Conservation (phyloP, 1,140 invertebrate species). For the Grapholita molesta region DNA sequence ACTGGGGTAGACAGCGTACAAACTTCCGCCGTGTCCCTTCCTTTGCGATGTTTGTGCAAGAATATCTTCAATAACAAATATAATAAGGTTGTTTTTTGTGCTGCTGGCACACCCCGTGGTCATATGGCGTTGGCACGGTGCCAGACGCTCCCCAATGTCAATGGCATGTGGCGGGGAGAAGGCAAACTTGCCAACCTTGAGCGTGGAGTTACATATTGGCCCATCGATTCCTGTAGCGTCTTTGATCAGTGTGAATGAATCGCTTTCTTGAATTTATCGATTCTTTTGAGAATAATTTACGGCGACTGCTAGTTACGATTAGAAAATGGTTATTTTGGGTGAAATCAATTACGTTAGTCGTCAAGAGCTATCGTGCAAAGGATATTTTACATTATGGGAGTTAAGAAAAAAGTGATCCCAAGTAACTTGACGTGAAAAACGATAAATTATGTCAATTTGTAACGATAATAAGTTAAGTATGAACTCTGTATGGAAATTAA, state of each 20-base stretch:
- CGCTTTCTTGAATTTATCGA: not conserved
- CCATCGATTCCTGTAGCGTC: conserved; percentile 8
- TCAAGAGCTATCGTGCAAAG: no score
- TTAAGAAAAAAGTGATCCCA: no score
- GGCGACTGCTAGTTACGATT: not conserved
- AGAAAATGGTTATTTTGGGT: no score
- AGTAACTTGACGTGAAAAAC: no score
- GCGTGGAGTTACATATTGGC: not conserved
- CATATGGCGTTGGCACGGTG: conserved; percentile 27
- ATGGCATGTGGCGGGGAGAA: conserved; percentile 36
- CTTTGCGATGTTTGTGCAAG: not conserved
- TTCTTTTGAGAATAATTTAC: not conserved
- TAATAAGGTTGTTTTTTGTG: not conserved
- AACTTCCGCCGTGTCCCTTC: not conserved
- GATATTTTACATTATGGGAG: no score
- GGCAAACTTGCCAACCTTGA: not conserved
- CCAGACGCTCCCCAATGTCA: conserved; percentile 49
- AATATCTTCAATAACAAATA: not conserved
- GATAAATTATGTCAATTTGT: no score
- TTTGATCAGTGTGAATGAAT: conserved; percentile 13
- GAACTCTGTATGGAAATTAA: no score
- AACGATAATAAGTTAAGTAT: no score
- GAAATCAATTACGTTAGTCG: no score
- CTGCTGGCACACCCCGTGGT: not conserved
- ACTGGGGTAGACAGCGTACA: not conserved